These are phyloP conservation scores for Caenorhabditis virilis DNA, from an alignment of 2,888 invertebrate genomes.

Conservation along the genomic window DNA sequence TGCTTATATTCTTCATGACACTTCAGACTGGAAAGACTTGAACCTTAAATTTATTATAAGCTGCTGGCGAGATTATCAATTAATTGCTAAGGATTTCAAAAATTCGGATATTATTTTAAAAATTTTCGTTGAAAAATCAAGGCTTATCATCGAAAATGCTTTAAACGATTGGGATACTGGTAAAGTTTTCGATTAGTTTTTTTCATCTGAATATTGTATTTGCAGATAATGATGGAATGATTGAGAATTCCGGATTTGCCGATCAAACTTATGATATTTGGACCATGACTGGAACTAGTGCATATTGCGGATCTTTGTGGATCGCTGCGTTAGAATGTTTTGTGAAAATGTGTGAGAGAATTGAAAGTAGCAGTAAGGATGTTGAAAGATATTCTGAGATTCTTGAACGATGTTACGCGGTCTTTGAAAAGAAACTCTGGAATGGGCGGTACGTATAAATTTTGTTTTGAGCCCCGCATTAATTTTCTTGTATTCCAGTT, in stretches of 20 bases:
- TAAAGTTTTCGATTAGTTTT: not conserved
- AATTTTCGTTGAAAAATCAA: slow-evolving; percentile 36
- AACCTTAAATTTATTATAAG: slow-evolving; percentile 85
- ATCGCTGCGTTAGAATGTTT: slow-evolving; percentile 75
- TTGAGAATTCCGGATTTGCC: slow-evolving; percentile 82
- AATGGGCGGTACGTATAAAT: slow-evolving; percentile 40
- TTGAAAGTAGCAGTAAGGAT: slow-evolving; percentile 18
- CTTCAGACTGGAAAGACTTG: slow-evolving; percentile 88
- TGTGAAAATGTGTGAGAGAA: slow-evolving; percentile 65
- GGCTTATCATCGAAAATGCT: slow-evolving; percentile 59
- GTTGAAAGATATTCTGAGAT: slow-evolving; percentile 25
- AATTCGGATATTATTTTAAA: slow-evolving; percentile 10
- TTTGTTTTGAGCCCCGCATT: too few species aligned
- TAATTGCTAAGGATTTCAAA: slow-evolving; percentile 13
- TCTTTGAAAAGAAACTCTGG: slow-evolving; percentile 49
- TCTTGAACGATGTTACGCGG: slow-evolving; percentile 33
- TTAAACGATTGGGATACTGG: slow-evolving; percentile 75
- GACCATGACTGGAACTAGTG: slow-evolving; percentile 87
- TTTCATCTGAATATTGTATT: not conserved
- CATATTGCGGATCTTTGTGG: slow-evolving; percentile 91
- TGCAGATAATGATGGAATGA: slow-evolving; percentile 82
- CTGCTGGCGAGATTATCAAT: slow-evolving; percentile 40
- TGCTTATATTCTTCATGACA: slow-evolving; percentile 87
- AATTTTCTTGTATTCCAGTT: too few species aligned
- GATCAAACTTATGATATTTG: slow-evolving; percentile 91